Percentiles rank a stretch among this genome's conserved stretches.
Evolutionary conservation across 2,113 vertebrate genomes (phyloP).

Genomic region (Trochalopteron elliotii): DNA sequence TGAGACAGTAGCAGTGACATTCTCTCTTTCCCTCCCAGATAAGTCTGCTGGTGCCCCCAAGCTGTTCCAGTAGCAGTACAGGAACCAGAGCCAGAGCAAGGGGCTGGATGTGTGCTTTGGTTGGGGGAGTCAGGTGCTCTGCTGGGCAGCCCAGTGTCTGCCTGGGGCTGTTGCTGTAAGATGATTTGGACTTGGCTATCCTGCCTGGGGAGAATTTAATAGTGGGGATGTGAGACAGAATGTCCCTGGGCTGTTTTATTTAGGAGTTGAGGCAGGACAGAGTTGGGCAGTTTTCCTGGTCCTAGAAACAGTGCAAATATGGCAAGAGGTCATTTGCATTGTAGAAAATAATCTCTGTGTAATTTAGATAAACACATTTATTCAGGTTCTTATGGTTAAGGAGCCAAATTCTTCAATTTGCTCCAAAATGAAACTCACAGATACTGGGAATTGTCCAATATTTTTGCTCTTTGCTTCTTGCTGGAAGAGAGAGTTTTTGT

Average conservation of each 20-base stretch:
- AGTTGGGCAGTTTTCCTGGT: not conserved
- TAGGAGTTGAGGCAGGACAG: not conserved
- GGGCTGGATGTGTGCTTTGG: not conserved
- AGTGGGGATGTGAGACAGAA: not conserved
- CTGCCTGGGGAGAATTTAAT: not conserved
- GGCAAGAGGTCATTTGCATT: not conserved
- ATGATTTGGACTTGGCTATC: not conserved
- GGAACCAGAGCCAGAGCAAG: not conserved
- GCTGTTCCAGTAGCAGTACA: rapidly evolving
- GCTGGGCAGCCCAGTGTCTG: not conserved
- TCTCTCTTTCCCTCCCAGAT: not conserved
- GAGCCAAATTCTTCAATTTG: not conserved
- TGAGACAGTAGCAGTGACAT: not conserved
- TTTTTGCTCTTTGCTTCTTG: not conserved
- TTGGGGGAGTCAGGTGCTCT: not conserved
- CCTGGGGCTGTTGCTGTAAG: not conserved
- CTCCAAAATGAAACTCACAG: not conserved
- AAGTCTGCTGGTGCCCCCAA: not conserved
- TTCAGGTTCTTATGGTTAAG: not conserved
- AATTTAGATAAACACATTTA: not conserved
- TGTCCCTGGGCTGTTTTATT: not conserved
- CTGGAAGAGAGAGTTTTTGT: not conserved
- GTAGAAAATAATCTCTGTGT: not conserved
- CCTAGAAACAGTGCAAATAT: not conserved
- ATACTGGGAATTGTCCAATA: not conserved